phyloP scores from a whole-genome alignment of 2,888 invertebrate genomes.

The Eristalis intricaria region DNA sequence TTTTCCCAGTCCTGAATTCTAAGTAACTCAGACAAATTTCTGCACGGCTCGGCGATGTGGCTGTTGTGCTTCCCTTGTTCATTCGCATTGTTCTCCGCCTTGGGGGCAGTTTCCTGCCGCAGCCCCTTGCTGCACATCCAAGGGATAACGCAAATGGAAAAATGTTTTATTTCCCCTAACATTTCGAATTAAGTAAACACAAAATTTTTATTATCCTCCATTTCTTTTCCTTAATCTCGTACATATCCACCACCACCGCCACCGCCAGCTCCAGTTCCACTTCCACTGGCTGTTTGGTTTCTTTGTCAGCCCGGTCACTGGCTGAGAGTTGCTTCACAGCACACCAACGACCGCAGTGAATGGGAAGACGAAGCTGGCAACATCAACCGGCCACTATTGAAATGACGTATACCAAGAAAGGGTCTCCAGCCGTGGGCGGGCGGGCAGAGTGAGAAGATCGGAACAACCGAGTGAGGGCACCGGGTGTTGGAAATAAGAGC shows the following conservation, averaged over 20 bases:
- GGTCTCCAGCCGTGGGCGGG: background rate
- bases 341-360: background rate
- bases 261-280: background rate
- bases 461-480: background rate
- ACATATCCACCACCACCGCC: background rate
- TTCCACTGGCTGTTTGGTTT: background rate
- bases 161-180: conserved; percentile 40
- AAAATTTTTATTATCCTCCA: conserved; percentile 51
- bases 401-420: conserved; percentile 16
- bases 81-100: background rate
- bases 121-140: conserved; percentile 15
- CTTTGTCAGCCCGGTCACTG: background rate
- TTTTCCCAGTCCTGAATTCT: background rate
- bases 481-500: conserved; percentile 33
- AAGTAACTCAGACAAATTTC: background rate
- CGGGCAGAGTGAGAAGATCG: background rate
- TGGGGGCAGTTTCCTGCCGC: background rate
- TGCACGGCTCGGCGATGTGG: background rate
- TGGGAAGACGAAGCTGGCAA: background rate
- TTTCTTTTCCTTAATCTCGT: conserved; percentile 21
- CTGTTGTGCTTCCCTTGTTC: background rate
- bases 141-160: conserved; percentile 41
- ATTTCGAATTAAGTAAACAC: conserved; percentile 55
- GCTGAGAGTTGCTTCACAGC: background rate
- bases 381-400: conserved; percentile 27